Conservation (phyloP, 1,140 invertebrate species). For the Hylaeus volcanicus region DNA sequence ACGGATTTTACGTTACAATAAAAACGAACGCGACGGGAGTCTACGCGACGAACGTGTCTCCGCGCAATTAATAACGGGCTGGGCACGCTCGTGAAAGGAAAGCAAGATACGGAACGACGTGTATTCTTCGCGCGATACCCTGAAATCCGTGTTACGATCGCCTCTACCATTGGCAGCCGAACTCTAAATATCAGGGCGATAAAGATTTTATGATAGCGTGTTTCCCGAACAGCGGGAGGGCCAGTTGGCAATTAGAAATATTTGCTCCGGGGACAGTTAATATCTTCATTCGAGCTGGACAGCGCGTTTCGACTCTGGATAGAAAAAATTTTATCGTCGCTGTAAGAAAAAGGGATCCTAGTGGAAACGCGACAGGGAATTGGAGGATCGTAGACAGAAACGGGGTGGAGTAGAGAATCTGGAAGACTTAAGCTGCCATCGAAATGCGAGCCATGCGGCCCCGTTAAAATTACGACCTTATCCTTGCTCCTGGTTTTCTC, state of each 20-base stretch:
- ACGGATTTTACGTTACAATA: conserved; percentile 25
- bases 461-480: conserved; percentile 72
- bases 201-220: conserved; percentile 72
- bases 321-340: conserved; percentile 64
- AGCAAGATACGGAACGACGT: background rate
- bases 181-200: conserved; percentile 65
- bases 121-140: conserved; percentile 12
- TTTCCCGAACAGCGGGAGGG: background rate
- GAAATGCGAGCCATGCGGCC: conserved; percentile 52
- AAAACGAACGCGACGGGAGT: conserved; percentile 33
- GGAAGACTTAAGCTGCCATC: conserved; percentile 14
- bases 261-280: conserved; percentile 67
- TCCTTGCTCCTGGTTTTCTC: conserved; percentile 27
- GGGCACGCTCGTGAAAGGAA: conserved; percentile 1
- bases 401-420: too few species aligned
- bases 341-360: background rate
- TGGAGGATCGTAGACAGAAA: background rate
- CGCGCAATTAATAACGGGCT: conserved; percentile 45
- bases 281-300: conserved; percentile 66
- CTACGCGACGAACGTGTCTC: background rate
- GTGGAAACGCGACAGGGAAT: conserved; percentile 1
- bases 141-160: conserved; percentile 56
- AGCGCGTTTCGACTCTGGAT: background rate
- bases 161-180: conserved; percentile 47
- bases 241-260: conserved; percentile 71